Evolutionary conservation across 2,888 invertebrate genomes (phyloP), one percentile per base, ranked within the genome.

Genomic region (Acleris holmiana): DNA sequence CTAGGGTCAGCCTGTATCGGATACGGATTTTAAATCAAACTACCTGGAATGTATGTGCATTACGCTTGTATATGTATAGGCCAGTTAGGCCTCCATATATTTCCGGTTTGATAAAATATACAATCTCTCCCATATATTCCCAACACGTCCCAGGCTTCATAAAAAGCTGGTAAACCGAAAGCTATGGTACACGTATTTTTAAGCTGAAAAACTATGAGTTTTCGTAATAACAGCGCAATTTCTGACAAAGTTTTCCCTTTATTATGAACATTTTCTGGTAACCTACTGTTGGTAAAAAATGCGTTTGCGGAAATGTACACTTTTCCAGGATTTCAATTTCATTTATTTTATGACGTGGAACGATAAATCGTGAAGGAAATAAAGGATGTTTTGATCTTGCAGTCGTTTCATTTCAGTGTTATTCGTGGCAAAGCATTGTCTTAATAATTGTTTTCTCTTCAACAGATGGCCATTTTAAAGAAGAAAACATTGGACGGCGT

Each of bases 221-320:
- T 60, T 50, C 25, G 35, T 59, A 41, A 54, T 55, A 49, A 55
- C 59, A n/a, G 55, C 25, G 59, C 55, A 60, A 64, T 65, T 65
- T 65, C 59, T 49, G 59, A 46, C 21, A 41, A 35, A 50, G 29
- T 17, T 53, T 59, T 35, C 17, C 29, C 56, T 35, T 58, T 58
- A 53, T 56, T 49, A 17, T 44, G 53, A 47, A 48, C 47, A 47
- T 40, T 51, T 64, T 48, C 41, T 40, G 40, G 10, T 25, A 46
- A 35, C 15, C 18, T 21, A 15, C n/a, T 23, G 41, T 25, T 25
- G 53, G 21, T 53, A 21, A 35, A 63, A 57, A 51, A 51, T 47
- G n/a, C 8, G 35, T 21, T 48, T 6, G 35, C 51, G 23, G 51
- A 58, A 58, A 57, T 47, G 46, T 23, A 21, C 51, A 63, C 46